phyloP scores from a whole-genome alignment of 2,797 vertebrate genomes.

The Cuniculus paca region DNA sequence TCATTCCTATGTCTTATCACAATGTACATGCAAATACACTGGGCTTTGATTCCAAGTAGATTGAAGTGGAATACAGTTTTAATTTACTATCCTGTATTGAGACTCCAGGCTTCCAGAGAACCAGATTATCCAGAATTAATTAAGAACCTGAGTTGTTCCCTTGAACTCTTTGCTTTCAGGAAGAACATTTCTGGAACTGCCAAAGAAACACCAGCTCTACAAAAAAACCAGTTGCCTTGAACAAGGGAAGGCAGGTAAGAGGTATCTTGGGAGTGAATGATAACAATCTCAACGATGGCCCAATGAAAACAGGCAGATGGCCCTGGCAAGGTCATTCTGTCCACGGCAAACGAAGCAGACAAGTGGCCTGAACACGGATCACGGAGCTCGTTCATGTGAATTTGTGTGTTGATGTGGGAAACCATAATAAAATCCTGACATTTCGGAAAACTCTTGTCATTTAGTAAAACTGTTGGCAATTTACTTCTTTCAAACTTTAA shows the following conservation, averaged over 20 bases:
- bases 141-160: background rate
- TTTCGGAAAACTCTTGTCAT: conserved; percentile 43
- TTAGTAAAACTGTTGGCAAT: background rate
- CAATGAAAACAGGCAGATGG: background rate
- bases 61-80: conserved; percentile 38
- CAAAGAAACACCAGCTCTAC: background rate
- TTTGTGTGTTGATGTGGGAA: background rate
- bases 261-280: background rate
- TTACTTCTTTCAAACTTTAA: conserved; percentile 32
- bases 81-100: conserved; percentile 23
- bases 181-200: background rate
- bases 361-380: background rate
- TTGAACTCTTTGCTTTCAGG: conserved; percentile 37
- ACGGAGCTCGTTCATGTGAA: background rate
- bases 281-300: conserved; percentile 3
- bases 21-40: background rate
- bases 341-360: conserved; percentile 25
- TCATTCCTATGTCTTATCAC: background rate
- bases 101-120: background rate
- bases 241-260: background rate
- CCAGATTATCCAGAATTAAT: conserved; percentile 50
- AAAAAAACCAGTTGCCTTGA: conserved; percentile 48
- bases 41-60: conserved; percentile 27
- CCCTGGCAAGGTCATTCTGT: background rate
- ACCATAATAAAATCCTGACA: background rate